Evolutionary conservation across 2,797 vertebrate genomes (phyloP), one percentile per base, ranked within the genome.

Genomic region (Tokudaia muenninki): DNA sequence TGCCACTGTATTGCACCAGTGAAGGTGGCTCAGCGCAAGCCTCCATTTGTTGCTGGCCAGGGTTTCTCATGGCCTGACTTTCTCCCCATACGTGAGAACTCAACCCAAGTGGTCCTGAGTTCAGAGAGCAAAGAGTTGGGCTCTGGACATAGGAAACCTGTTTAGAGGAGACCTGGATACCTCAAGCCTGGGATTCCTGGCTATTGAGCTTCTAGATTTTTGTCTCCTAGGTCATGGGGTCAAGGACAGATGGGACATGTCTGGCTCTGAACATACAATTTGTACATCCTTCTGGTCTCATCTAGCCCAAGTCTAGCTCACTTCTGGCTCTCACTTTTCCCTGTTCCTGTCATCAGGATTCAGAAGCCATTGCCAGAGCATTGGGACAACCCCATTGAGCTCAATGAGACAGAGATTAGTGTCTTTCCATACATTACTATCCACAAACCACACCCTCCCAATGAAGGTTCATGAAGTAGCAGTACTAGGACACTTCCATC

Each of bases 161-260:
- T 80, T 86, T 59, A 92, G 92, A 94, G 72, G 92, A 92, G 3
- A 72, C 12, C 10, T 83, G 50, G 34, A 88, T 5, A 72, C 44
- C 57, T 87, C 74, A 12, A 24, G 44, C 89, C 67, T 92, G 12
- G 21, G 59, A 83, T 84, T 91, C 75, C 67, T 26, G 17, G 50
- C 55, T 21, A 50, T 34, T 14, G 57, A 29, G 4, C 37, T 96
- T 96, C n/a, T 89, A 75, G 59, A 78, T 55, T 88, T 88, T 77
- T 94, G 24, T 84, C 57, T n/a, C 34, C 6, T 67, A 19, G 6
- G 22, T 72, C 44, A 83, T 3, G 4, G 7, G 67, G 78, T 57
- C 59, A 94, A 97, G 79, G 80, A 93, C 34, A 82, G 22, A 90
- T 74, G 34, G 79, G 55, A 16, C 24, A 41, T 87, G 78, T 90